Evolutionary conservation across 1,140 invertebrate genomes (phyloP).

Genomic region (Pseudoatta argentina): DNA sequence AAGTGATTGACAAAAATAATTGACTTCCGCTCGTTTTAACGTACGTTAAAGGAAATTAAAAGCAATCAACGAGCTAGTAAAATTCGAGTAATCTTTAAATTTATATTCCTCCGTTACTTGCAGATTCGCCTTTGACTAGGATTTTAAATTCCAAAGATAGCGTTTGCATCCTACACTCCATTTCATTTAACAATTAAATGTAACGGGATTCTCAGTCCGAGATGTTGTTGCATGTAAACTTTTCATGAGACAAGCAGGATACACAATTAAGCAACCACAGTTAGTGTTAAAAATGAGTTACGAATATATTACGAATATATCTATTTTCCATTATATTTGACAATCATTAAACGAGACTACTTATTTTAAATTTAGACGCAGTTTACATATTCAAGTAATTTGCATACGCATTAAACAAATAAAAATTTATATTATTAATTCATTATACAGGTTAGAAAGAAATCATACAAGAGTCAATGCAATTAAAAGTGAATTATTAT

Average conservation of each 20-base stretch:
- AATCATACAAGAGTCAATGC: too few species aligned
- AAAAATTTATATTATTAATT: too few species aligned
- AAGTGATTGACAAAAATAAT: not conserved
- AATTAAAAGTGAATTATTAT: too few species aligned
- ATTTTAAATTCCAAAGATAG: not conserved
- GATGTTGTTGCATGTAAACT: not conserved
- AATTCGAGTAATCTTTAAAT: slow-evolving; percentile 8
- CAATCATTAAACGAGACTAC: not conserved
- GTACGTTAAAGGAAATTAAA: not conserved
- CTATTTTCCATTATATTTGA: not conserved
- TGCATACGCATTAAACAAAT: not conserved
- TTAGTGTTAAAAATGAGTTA: not conserved
- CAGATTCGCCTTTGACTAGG: not conserved
- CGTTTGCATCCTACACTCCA: not conserved
- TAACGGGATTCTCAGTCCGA: not conserved
- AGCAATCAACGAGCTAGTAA: not conserved
- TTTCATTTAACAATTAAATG: not conserved
- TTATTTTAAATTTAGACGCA: not conserved
- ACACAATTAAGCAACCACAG: not conserved
- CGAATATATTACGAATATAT: not conserved
- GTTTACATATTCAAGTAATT: not conserved
- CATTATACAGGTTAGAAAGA: too few species aligned
- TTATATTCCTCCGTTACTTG: not conserved
- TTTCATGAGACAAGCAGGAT: not conserved
- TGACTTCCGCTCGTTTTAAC: not conserved